Base-by-base conservation (phyloP, 1,140 invertebrate species). In the Papilio polytes region DNA sequence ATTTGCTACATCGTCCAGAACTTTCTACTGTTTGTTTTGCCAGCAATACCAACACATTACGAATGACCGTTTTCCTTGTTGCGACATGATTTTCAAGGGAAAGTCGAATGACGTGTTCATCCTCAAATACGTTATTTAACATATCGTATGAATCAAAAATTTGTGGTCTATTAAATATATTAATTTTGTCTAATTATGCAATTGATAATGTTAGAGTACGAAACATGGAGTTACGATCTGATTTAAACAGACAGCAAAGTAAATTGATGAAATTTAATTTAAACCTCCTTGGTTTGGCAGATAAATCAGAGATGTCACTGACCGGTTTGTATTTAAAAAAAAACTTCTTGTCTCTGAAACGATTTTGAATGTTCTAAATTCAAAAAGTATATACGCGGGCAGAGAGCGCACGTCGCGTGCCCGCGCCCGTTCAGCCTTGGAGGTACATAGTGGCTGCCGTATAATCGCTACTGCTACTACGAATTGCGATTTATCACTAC, bases 61-160 rank as follows among this genome's bases (percentile, higher is more conserved):
- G 36, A 78, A 78, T 78, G 12, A 26, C 20, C 48, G 74, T 85
- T 84, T 85, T 85, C 85, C 85, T 85, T 72, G 66, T 85, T 85
- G 81, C 85, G 80, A 84, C 85, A 85, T 81, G 53, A 79, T 85
- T 83, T 84, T 84, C 81, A 80, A 84, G 83, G 83, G 85, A 85
- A 84, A 85, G 85, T 73, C 31, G 56, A 53, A 18, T 85, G 85
- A 84, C 84, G 63, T 81, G 81, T 80, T 73, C 41, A 22, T 74
- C 46, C 46, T 77, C 63, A 48, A 48, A 81, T 70, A 76, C 56
- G 20, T 74, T 36, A 36, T 51, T 46, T 74, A 74, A 3, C 22
- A 22, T 10, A 46, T 1, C 44, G 20, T 74, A 51, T 13, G 46
- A 44, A 48, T 74, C 22, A 44, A 46, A 1, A 74, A 74, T n/a